Percentiles rank a stretch among this genome's conserved stretches.
Evolutionary conservation across 1,140 invertebrate species (phyloP).

Genomic region (Pseudomyrmex pallidus): DNA sequence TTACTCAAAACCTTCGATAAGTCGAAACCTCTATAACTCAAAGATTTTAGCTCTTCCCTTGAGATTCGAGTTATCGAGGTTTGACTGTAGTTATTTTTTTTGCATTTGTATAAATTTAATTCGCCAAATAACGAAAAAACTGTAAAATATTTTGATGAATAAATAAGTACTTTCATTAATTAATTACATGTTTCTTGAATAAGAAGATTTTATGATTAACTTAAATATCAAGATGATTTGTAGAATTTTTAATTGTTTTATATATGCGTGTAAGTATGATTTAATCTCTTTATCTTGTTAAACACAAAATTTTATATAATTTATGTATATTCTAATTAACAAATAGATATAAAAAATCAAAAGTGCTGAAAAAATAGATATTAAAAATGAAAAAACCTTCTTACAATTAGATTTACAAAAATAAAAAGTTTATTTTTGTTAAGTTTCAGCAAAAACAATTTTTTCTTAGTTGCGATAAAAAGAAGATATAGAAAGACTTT

Average conservation of each 20-base stretch:
- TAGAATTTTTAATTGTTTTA: too few species aligned
- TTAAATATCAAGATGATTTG: too few species aligned
- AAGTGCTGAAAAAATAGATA: too few species aligned
- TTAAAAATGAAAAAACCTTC: too few species aligned
- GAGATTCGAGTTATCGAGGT: too few species aligned
- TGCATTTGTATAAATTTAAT: conserved; percentile 20
- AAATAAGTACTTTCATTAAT: background rate
- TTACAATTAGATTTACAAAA: too few species aligned
- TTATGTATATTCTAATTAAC: background rate
- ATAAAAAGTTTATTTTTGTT: background rate
- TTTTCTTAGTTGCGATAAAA: background rate
- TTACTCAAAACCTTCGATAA: too few species aligned
- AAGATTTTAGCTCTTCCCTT: too few species aligned
- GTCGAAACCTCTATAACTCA: too few species aligned
- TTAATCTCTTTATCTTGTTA: background rate
- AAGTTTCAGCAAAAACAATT: too few species aligned
- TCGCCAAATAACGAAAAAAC: background rate
- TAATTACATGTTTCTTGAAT: conserved; percentile 16
- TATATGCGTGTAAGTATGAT: background rate
- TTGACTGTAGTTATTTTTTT: too few species aligned
- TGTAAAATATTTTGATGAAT: conserved; percentile 11
- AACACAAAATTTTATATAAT: conserved; percentile 9
- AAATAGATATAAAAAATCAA: background rate
- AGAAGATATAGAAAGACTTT: background rate
- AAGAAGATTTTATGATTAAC: background rate